A percentile compares a stretch with the other conserved stretches of the same genome.
These are phyloP conservation scores for Podarcis muralis DNA, from an alignment of 2,113 vertebrate genomes.

Conservation along the genomic window DNA sequence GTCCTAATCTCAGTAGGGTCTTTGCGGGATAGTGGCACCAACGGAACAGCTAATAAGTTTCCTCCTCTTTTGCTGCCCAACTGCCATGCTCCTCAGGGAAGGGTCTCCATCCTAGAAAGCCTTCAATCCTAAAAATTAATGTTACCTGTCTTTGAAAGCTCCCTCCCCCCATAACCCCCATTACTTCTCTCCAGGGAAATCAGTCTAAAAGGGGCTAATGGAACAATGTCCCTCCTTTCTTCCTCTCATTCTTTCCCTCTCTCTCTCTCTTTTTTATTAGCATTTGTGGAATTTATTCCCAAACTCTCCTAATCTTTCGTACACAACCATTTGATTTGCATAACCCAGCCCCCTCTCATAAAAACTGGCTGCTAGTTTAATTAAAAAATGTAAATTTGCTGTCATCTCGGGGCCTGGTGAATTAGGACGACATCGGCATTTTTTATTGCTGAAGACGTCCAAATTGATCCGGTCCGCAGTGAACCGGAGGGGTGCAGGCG, in stretches of 20 bases:
- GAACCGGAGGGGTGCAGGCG: constrained; percentile 47
- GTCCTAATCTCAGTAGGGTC: background rate
- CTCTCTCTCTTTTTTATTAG: constrained; percentile 85
- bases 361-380: constrained; percentile 99
- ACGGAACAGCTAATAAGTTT: constrained; percentile 41
- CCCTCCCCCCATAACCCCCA: constrained; percentile 48
- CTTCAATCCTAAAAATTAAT: constrained; percentile 69
- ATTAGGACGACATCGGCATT: constrained; percentile 99
- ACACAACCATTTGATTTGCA: constrained; percentile 99
- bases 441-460: constrained; percentile 99
- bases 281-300: constrained; percentile 99
- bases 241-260: constrained; percentile 67
- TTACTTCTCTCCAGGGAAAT: constrained; percentile 82
- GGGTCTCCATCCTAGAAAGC: constrained; percentile 59
- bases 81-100: background rate
- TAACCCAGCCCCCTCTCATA: constrained; percentile 99
- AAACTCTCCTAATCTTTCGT: constrained; percentile 99
- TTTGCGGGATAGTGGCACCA: background rate
- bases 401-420: constrained; percentile 98
- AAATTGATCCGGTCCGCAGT: constrained; percentile 90
- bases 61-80: background rate
- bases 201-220: constrained; percentile 95
- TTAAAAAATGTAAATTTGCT: constrained; percentile 99
- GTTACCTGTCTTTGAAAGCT: constrained; percentile 75
- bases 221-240: constrained; percentile 84